Conservation (phyloP, 2,113 vertebrate genomes). For the Barnardius zonarius region DNA sequence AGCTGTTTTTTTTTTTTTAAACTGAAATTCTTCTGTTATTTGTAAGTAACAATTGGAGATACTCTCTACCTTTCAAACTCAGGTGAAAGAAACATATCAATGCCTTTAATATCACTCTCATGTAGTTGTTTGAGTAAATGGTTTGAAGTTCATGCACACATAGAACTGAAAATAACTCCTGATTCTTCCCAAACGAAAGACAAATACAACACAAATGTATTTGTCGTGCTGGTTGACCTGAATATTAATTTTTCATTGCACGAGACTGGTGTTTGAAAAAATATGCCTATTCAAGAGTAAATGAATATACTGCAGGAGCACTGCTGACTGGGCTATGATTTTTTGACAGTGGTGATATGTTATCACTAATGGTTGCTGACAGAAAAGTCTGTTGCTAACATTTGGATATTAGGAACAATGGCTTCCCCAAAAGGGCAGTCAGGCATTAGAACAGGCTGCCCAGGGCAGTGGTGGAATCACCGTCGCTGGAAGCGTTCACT, state of each 20-base stretch:
- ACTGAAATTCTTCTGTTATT: neutral
- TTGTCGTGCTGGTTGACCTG: neutral
- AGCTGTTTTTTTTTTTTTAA: neutral
- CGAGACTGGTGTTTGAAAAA: neutral
- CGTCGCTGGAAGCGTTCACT: neutral
- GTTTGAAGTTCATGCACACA: neutral
- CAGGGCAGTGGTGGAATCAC: neutral
- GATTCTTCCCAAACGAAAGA: neutral
- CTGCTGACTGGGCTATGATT: neutral
- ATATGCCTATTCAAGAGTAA: too few species aligned
- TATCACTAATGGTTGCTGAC: neutral
- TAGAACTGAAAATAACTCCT: neutral
- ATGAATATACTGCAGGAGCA: neutral
- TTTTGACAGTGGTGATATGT: neutral
- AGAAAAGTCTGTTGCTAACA: neutral
- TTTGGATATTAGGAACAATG: neutral
- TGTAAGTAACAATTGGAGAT: neutral
- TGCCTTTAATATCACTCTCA: neutral
- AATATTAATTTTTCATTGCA: neutral
- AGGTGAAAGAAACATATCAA: neutral
- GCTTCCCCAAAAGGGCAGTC: neutral
- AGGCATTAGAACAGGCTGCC: neutral
- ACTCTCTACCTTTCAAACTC: neutral
- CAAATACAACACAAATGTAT: neutral
- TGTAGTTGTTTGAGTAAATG: neutral